phyloP scores from a whole-genome alignment of 2,888 invertebrate species.

The Crocallis elinguaria region DNA sequence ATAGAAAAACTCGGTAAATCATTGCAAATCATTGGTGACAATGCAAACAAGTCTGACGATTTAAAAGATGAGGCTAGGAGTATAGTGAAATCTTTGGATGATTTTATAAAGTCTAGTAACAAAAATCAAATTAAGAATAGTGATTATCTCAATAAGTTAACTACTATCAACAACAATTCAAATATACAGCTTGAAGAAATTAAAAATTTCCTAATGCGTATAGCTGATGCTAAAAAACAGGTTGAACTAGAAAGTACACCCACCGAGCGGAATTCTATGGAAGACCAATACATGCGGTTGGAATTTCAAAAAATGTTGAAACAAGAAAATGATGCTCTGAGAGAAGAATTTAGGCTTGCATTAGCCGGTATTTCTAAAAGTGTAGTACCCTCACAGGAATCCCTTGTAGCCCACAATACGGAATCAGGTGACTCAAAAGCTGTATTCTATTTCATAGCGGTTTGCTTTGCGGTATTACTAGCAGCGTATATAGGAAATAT shows the following conservation, averaged over 20 bases:
- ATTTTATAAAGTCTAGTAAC: slow-evolving; percentile 20
- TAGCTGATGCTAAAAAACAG: slow-evolving; percentile 6
- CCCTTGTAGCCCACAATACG: slow-evolving; percentile 7
- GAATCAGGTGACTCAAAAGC: slow-evolving; percentile 1
- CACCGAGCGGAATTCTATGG: background rate
- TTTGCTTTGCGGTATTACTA: slow-evolving; percentile 23
- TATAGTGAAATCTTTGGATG: slow-evolving; percentile 11
- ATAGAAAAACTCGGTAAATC: slow-evolving; percentile 22
- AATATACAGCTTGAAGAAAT: slow-evolving; percentile 17
- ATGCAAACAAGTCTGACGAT: slow-evolving; percentile 11
- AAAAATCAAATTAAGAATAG: slow-evolving; percentile 13
- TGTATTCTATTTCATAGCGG: slow-evolving; percentile 32
- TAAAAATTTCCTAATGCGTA: slow-evolving; percentile 9
- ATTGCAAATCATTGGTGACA: slow-evolving; percentile 17
- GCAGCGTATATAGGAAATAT: slow-evolving; percentile 22
- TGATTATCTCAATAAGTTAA: slow-evolving; percentile 13
- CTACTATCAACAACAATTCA: slow-evolving; percentile 17
- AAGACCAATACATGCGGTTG: slow-evolving; percentile 16
- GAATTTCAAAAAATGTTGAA: slow-evolving; percentile 31
- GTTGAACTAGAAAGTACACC: background rate
- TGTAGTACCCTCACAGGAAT: background rate
- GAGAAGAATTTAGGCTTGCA: slow-evolving; percentile 25
- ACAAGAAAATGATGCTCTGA: slow-evolving; percentile 28
- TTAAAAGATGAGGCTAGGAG: slow-evolving; percentile 7
- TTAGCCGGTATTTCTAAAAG: slow-evolving; percentile 8